Base-by-base conservation (phyloP, 1,140 invertebrate genomes). In the Chrysopa pallens region DNA sequence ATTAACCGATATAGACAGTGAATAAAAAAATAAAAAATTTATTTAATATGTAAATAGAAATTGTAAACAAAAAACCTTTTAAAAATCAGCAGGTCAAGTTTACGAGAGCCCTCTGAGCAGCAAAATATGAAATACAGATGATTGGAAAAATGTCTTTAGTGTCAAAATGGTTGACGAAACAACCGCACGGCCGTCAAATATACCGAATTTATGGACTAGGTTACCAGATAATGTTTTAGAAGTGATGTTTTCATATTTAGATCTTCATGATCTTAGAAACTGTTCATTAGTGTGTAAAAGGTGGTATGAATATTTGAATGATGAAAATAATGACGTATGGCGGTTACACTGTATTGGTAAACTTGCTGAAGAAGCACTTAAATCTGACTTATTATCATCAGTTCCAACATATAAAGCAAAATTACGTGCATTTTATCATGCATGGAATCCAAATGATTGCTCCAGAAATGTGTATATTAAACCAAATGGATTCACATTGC, bases 361-460 rank as follows among this genome's bases (percentile, higher is more conserved):
- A 63, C 65, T 98, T 40, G 77, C 87, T 3, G 81, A 90, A 62
- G 89, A 94, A 66, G 84, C 87, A 0, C 64, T 96, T 23, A 92
- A 89, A 65, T 92, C 88, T 1, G 89, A 95, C 62, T 69, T 98
- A 50, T 67, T 98, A 29, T 79, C 82, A 38, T 88, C 86, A 43
- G 77, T 94, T 39, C 74, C 80, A 28, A 90, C 87, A 6, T 93
- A 88, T 57, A 97, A 95, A 70, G 76, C 85, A 8, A 98, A 97
- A 70, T 67, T 98, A 40, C 73, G 90, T 55, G 92, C 93, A 8
- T 93, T 84, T 63, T 85, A 83, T 61, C 88, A 96, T 67, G 84
- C 93, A 1, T 98, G 93, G 94, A 97, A 92, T 66, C 87, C 91
- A 1, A 82, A 88, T 60, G 94, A 98, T 59, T 95, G 90, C 59